Conservation (phyloP, 2,888 invertebrate species). For the Drosophila siamana region DNA sequence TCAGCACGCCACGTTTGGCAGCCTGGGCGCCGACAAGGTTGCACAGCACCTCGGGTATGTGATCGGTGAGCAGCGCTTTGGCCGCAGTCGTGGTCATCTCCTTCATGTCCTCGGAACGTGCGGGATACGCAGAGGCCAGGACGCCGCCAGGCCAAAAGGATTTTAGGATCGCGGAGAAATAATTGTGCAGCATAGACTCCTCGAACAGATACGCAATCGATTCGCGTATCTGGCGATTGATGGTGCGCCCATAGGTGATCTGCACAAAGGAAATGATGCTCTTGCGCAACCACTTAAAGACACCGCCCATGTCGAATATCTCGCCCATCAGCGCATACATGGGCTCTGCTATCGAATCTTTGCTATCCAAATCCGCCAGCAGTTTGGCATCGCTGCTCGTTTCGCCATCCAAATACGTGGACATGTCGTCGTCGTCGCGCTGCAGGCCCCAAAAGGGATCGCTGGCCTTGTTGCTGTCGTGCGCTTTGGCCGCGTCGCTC, state of each 20-base stretch:
- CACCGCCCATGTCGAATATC: slow-evolving; percentile 95
- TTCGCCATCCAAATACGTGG: slow-evolving; percentile 90
- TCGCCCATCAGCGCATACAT: slow-evolving; percentile 94
- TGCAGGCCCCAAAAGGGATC: slow-evolving; percentile 87
- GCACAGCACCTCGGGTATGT: slow-evolving; percentile 92
- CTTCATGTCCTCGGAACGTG: slow-evolving; percentile 88
- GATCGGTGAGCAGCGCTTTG: slow-evolving; percentile 87
- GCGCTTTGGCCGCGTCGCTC: slow-evolving; percentile 87
- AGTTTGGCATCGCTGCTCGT: slow-evolving; percentile 84
- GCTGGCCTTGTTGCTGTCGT: slow-evolving; percentile 86
- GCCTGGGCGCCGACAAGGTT: slow-evolving; percentile 94
- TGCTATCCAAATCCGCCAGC: slow-evolving; percentile 87
- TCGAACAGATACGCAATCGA: slow-evolving; percentile 94
- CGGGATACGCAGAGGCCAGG: slow-evolving; percentile 86
- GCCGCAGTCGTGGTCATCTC: slow-evolving; percentile 90
- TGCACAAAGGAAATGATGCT: slow-evolving; percentile 96
- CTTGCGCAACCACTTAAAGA: slow-evolving; percentile 94
- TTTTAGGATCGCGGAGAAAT: slow-evolving; percentile 92
- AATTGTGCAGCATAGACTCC: slow-evolving; percentile 96
- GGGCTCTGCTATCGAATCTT: slow-evolving; percentile 96
- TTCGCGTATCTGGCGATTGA: slow-evolving; percentile 95
- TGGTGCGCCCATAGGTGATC: slow-evolving; percentile 95
- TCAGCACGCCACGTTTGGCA: slow-evolving; percentile 92
- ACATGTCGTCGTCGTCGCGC: slow-evolving; percentile 92
- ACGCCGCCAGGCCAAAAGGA: slow-evolving; percentile 96